These are phyloP conservation scores for Mylabris sibirica DNA, from an alignment of 2,888 invertebrate genomes.

Conservation along the genomic window DNA sequence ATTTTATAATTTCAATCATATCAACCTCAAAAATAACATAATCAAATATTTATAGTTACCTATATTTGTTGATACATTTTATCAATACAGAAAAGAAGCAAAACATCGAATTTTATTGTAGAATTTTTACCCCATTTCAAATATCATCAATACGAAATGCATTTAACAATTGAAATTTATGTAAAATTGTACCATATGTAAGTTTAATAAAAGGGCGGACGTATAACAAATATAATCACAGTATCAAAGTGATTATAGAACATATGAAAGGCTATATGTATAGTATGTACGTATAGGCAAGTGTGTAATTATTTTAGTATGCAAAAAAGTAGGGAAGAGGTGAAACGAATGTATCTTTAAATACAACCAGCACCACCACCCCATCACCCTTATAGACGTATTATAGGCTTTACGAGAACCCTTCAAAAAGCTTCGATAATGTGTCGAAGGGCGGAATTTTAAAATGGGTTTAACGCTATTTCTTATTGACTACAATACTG, in stretches of 20 bases:
- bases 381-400: conserved; percentile 26
- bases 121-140: background rate
- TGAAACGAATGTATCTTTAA: conserved; percentile 15
- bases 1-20: too few relatives aligned
- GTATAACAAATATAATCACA: conserved; percentile 43
- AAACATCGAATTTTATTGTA: background rate
- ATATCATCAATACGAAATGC: background rate
- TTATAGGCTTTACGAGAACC: conserved; percentile 30
- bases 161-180: conserved; percentile 4
- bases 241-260: conserved; percentile 42
- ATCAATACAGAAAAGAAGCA: background rate
- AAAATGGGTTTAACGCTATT: conserved; percentile 46
- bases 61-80: too few relatives aligned
- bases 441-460: conserved; percentile 53
- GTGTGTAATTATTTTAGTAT: conserved; percentile 40
- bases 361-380: conserved; percentile 1
- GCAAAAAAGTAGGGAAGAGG: conserved; percentile 20
- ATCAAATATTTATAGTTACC: too few relatives aligned
- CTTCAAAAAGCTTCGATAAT: conserved; percentile 31
- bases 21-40: too few relatives aligned
- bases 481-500: background rate
- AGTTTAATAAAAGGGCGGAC: conserved; percentile 23
- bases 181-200: conserved; percentile 9
- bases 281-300: conserved; percentile 41
- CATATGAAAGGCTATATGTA: conserved; percentile 15